Base-by-base conservation (phyloP, 2,113 vertebrate genomes). In the Ascaphus truei region DNA sequence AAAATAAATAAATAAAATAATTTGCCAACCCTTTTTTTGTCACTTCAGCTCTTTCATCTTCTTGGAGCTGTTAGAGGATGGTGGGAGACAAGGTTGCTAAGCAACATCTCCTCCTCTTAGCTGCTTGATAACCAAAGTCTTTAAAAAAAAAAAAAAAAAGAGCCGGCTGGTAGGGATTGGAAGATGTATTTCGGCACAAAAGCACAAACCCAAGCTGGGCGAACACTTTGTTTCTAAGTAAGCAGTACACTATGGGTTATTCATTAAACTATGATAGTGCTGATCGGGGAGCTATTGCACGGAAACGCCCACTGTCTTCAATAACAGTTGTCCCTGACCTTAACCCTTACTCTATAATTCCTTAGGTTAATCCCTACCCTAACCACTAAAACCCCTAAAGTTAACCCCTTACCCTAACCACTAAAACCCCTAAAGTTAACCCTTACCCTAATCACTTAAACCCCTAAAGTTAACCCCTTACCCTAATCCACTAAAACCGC, bases 31-130 rank as follows among this genome's bases (percentile, higher is more conserved):
- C 29, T 68, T 39, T 51, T 55, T 64, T 41, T 55, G 34, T 55
- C 51, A 66, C 51, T 55, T 43, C 11, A 4, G 34, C 25, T 55
- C 45, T 52, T 66, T 66, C 43, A 55, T 55, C 63, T 30, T 66
- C 34, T 66, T 55, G 12, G 10, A 53, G 50, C 64, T 57, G 52
- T 33, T 58, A 26, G 39, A 58, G 37, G 20, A 68, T 58, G 33
- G 52, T 68, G 65, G 65, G 53, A 68, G 53, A 68, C 41, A 4
- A n/a, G 20, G 65, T 68, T 68, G 52, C 65, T 20, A 58, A 58
- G 65, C 65, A 68, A 68, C 65, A 39, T 48, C 50, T 65, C 53
- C 39, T 57, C 53, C 53, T 41, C 65, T 57, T 47, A 47, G 65
- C 65, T 58, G 65, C 30, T 48, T 45, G 27, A 48, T 47, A 68